Base-by-base conservation (phyloP, 2,113 vertebrate genomes). In the Helogale parvula region DNA sequence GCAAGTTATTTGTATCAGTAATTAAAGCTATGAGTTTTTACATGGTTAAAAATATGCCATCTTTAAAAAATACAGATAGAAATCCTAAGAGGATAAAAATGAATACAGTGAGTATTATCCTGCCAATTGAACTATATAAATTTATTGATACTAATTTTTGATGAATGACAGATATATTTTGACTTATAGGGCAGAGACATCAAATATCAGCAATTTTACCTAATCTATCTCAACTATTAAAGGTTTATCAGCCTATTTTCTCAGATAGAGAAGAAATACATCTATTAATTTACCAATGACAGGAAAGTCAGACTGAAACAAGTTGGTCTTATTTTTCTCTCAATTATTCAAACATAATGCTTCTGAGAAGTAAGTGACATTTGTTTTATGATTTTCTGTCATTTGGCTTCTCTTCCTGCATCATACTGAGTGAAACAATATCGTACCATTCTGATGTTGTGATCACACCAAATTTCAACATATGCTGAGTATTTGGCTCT, bases 401-500 rank as follows among this genome's bases (percentile, higher is more conserved):
- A 89, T 74, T 94, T 91, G 97, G 96, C 84, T 90, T 96, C 52
- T 66, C 94, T 92, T 93, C 80, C 80, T 68, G n/a, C 66, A 92
- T 93, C 95, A 94, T 82, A 91, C 4, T 57, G 93, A 95, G 92
- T 6, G 88, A 88, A 88, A 95, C 95, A 98, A 94, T 89, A 96
- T 91, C 96, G 96, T 80, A 38, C 66, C 90, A 65, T 72, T 87
- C 95, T 96, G 96, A 93, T 96, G 96, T 86, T 97, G 71, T 90
- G 82, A 98, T 97, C 69, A 83, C 95, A 96, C 92, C 63, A 50
- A 82, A 96, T 80, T 96, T 93, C 11, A 9, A 97, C 96, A 97
- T 97, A 98, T 97, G 97, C 57, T 98, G 69, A 95, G 95, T 65
- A 71, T 72, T 95, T 89, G 94, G 96, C 76, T 96, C 69, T 60